These are phyloP conservation scores for Microtus montanus DNA, from an alignment of 2,113 vertebrate genomes.

Conservation along the genomic window DNA sequence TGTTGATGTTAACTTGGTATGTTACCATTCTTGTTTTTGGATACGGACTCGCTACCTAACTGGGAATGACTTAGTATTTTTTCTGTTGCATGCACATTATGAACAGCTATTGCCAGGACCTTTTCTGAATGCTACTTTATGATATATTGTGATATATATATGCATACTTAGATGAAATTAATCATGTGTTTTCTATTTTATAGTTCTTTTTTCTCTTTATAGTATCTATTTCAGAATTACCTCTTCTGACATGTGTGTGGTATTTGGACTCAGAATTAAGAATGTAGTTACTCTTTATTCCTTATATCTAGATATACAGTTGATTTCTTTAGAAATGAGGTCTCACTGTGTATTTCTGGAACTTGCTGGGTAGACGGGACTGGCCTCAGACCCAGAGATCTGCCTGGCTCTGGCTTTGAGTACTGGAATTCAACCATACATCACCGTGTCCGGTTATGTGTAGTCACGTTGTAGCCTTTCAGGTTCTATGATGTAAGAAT, in stretches of 20 bases:
- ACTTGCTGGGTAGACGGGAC: background rate
- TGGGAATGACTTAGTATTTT: background rate
- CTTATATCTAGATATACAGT: background rate
- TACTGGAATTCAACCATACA: background rate
- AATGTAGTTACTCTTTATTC: conserved; percentile 1
- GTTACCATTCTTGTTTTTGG: background rate
- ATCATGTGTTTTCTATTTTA: conserved; percentile 1
- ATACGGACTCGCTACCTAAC: background rate
- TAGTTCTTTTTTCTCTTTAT: background rate
- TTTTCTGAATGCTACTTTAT: background rate
- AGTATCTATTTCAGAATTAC: conserved; percentile 4
- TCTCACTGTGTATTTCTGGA: background rate
- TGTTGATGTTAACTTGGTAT: background rate
- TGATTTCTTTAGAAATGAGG: background rate
- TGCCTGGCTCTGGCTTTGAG: background rate
- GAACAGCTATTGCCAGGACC: background rate
- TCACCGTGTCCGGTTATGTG: background rate
- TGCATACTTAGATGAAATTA: background rate
- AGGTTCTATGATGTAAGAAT: conserved; percentile 27
- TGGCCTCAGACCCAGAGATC: background rate
- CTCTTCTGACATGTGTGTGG: background rate
- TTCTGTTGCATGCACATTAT: background rate
- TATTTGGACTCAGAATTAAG: background rate
- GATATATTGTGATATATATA: background rate
- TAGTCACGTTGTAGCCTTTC: background rate